phyloP scores from a whole-genome alignment of 1,140 invertebrate species.

The Zaprionus kolodkinae region DNA sequence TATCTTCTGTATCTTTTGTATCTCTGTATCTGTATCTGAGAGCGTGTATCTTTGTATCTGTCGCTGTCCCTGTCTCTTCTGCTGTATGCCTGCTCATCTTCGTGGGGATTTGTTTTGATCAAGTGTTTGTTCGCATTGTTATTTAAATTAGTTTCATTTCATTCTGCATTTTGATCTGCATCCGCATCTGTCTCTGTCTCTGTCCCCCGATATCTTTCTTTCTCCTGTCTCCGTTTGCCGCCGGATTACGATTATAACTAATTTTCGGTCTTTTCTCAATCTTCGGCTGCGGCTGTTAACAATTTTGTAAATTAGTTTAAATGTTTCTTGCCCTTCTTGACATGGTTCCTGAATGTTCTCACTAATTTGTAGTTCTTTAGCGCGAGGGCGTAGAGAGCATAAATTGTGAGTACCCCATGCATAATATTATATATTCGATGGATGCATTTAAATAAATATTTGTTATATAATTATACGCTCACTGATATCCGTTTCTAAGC shows the following conservation, averaged over 20 bases:
- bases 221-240: slow-evolving; percentile 43
- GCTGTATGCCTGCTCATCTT: slow-evolving; percentile 45
- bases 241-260: slow-evolving; percentile 77
- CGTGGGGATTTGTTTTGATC: slow-evolving; percentile 78
- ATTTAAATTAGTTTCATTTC: slow-evolving; percentile 82
- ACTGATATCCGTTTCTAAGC: slow-evolving; percentile 12
- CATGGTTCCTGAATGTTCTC: slow-evolving; percentile 26
- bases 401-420: slow-evolving; percentile 36
- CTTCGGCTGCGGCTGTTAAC: slow-evolving; percentile 22
- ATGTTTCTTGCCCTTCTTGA: slow-evolving; percentile 42
- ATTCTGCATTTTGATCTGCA: slow-evolving; percentile 48
- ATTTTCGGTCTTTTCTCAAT: slow-evolving; percentile 50
- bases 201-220: slow-evolving; percentile 10
- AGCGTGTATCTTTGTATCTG: slow-evolving; percentile 1
- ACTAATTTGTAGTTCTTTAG: slow-evolving; percentile 46
- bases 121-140: slow-evolving; percentile 78
- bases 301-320: slow-evolving; percentile 78
- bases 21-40: slow-evolving; percentile 1
- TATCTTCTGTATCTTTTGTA: slow-evolving; percentile 13
- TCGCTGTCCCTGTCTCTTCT: slow-evolving; percentile 19
- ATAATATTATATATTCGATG: slow-evolving; percentile 34
- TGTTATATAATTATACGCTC: slow-evolving; percentile 49
- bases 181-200: slow-evolving; percentile 23
- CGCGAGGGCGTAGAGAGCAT: slow-evolving; percentile 58
- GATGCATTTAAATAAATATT: slow-evolving; percentile 49